Base-by-base conservation (phyloP, 2,888 invertebrate species). In the Tyria jacobaeae region DNA sequence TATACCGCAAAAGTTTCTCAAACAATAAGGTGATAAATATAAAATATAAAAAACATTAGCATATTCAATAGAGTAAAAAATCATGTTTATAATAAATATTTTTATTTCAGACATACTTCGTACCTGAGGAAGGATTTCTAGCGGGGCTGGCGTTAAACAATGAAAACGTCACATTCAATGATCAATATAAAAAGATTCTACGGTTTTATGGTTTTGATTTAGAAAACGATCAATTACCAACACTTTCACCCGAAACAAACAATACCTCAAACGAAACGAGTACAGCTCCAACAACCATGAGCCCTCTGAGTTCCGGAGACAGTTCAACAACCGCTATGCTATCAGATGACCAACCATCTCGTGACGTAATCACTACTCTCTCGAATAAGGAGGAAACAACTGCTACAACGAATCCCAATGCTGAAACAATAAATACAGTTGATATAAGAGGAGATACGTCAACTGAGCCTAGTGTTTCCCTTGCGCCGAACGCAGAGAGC, bases 191-290 rank as follows among this genome's bases (percentile, higher is more conserved):
- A 85, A 95, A 95, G 41, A 94, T 97, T 54, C 85, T 98, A 39
- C 94, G 95, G 70, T 97, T 97, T 85, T 97, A 97, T 79, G 97
- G 97, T 1, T 98, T 97, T 78, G 97, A 97, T 86, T 93, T 97
- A 61, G 95, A 95, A 60, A 89, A 85, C 60, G 91, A 92, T 53
- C 85, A 87, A 61, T 62, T 86, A 49, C 88, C 88, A n/a, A 85
- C 85, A 34, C 70, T 86, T 60, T 73, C 86, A 2, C 78, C 85
- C 27, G 79, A 75, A 54, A 76, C 75, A 24, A 83, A 83, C 65
- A 76, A 67, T 57, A 81, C 81, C 31, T 66, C 76, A 52, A 83
- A 81, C 66, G 81, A 66, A 27, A 80, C 83, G 3, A 78, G 74
- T 52, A 41, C 60, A 24, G 68, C 73, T 21, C 66, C 79, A 21